A percentile compares a stretch with the other conserved stretches of the same genome.
These are phyloP conservation scores for Thamnophis sirtalis DNA, from an alignment of 2,113 vertebrate species.

Conservation along the genomic window DNA sequence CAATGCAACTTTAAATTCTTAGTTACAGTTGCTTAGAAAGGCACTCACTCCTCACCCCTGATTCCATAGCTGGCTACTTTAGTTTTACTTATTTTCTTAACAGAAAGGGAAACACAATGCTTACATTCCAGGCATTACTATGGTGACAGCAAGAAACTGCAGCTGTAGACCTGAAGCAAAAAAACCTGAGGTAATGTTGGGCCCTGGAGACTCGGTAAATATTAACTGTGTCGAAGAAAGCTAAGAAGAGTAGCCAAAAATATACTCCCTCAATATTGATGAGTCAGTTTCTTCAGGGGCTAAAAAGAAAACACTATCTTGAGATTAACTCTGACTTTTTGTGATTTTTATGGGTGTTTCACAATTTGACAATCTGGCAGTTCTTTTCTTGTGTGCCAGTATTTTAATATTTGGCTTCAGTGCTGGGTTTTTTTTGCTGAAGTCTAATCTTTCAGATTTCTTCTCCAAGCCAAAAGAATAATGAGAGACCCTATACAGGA, in stretches of 20 bases:
- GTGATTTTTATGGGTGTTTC: constrained; percentile 50
- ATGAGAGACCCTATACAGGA: background rate
- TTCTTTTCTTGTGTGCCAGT: constrained; percentile 18
- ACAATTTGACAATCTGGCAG: constrained; percentile 54
- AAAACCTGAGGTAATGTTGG: constrained; percentile 89
- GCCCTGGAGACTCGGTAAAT: constrained; percentile 90
- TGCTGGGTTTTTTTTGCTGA: constrained; percentile 36
- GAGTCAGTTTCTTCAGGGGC: constrained; percentile 57
- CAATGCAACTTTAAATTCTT: constrained; percentile 54
- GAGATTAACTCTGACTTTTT: constrained; percentile 68
- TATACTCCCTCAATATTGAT: constrained; percentile 62
- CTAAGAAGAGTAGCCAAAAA: constrained; percentile 68
- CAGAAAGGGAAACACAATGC: constrained; percentile 86
- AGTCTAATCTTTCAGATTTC: constrained; percentile 42
- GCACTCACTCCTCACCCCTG: constrained; percentile 45
- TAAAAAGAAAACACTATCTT: constrained; percentile 57
- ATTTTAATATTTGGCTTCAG: constrained; percentile 58
- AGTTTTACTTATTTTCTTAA: constrained; percentile 79
- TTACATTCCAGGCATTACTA: constrained; percentile 88
- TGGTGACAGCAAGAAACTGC: constrained; percentile 89
- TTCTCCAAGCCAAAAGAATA: constrained; percentile 35
- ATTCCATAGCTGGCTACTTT: constrained; percentile 66
- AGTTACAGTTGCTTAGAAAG: constrained; percentile 62
- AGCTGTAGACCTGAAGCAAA: constrained; percentile 83
- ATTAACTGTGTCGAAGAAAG: constrained; percentile 91